phyloP scores from a whole-genome alignment of 2,797 vertebrate species.

The Spatula clypeata region DNA sequence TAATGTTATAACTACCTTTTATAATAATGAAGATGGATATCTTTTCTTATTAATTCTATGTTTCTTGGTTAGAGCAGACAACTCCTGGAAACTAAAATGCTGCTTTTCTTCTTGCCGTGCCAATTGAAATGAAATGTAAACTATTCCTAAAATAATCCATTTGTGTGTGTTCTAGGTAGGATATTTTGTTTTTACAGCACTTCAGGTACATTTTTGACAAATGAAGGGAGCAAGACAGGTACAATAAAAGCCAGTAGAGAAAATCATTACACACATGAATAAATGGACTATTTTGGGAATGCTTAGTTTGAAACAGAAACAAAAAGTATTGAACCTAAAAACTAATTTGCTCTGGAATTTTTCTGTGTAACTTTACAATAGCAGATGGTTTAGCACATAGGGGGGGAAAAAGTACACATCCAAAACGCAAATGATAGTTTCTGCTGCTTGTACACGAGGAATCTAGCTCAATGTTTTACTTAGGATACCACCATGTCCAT shows the following conservation, averaged over 20 bases:
- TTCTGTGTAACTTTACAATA: not conserved
- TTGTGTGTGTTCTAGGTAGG: not conserved
- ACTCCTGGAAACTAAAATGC: not conserved
- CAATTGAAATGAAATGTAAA: conserved; percentile 11
- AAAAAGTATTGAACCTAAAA: not conserved
- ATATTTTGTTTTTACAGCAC: not conserved
- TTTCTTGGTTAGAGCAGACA: not conserved
- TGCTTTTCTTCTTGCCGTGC: not conserved
- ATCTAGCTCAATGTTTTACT: conserved; percentile 14
- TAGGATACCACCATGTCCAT: not conserved
- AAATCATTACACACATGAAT: not conserved
- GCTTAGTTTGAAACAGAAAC: not conserved
- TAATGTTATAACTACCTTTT: not conserved
- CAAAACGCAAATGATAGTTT: not conserved
- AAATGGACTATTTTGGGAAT: not conserved
- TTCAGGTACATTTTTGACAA: not conserved
- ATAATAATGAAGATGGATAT: not conserved
- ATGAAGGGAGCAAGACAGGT: not conserved
- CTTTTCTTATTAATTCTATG: not conserved
- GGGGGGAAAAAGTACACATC: not conserved
- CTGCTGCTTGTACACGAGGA: not conserved
- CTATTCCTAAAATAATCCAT: not conserved
- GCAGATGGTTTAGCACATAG: not conserved
- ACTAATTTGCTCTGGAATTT: not conserved
- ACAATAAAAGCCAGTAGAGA: not conserved